Base-by-base conservation (phyloP, 2,888 invertebrate species). In the Pegoplata infirma region DNA sequence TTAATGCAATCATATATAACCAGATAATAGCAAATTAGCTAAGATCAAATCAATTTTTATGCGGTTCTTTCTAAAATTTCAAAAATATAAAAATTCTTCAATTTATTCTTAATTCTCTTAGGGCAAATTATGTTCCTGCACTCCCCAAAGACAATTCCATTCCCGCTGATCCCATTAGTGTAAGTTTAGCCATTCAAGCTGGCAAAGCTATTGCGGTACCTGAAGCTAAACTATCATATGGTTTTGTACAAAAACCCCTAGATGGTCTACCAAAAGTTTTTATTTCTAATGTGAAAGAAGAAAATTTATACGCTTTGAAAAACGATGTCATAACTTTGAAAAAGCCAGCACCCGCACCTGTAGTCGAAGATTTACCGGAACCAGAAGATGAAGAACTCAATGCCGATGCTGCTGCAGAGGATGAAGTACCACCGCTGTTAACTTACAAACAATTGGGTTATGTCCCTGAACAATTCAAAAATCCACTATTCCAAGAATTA, bases 181-280 rank as follows among this genome's bases (percentile, higher is more conserved):
- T 91, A 14, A 86, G 89, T 5, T 81, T 91, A 16, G 90, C 91
- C 1, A 86, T 88, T 51, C 89, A 90, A 75, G 86, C 89, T 10
- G 88, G 87, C 14, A 89, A 89, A 58, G 86, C 90, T 7, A 87
- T 89, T 47, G 85, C 86, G 17, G 87, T 90, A 5, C 89, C 90
- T 0, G 92, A 92, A 83, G 91, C 91, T 7, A 90, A 89, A 79
- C 83, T 92, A 6, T 86, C 90, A 4, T 92, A 90, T 80, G 92
- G 92, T 1, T 92, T 91, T 76, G 87, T 88, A 8, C 90, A 89
- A 14, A 81, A 83, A 23, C 92, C 92, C 1, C 83, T 88, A 14
- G 90, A 92, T 61, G 85, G 86, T 0, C 85, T 86, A 19, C 83
- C 84, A 21, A 84, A 83, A 8, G 79, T 87, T 0, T 82, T 81